Percentiles rank a stretch among this genome's conserved stretches.
Evolutionary conservation across 2,797 vertebrate species (phyloP).

Genomic region (Hirundo rustica): DNA sequence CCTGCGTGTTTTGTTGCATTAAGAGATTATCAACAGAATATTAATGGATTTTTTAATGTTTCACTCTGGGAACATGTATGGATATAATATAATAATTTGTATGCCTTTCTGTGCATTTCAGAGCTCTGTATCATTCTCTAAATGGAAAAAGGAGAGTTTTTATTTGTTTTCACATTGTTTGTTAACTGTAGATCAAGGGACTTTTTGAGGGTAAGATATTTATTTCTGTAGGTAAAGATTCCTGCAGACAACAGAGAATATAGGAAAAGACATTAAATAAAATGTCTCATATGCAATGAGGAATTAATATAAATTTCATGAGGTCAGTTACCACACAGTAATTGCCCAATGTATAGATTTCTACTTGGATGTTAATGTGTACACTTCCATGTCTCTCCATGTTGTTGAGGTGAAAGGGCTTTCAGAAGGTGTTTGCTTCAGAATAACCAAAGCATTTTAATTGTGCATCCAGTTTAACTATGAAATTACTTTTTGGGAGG

Average conservation of each 20-base stretch:
- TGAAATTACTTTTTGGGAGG: neutral
- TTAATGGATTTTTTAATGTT: neutral
- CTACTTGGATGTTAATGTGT: neutral
- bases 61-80: neutral
- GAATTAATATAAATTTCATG: neutral
- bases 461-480: neutral
- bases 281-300: neutral
- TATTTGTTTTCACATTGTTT: neutral
- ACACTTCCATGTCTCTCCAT: neutral
- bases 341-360: neutral
- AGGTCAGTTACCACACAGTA: neutral
- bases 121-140: neutral
- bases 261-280: neutral
- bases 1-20: neutral
- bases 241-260: neutral
- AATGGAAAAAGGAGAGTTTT: neutral
- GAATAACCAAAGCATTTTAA: neutral
- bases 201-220: neutral
- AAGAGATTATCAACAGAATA: neutral
- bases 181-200: neutral
- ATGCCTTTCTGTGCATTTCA: neutral
- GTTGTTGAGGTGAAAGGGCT: neutral
- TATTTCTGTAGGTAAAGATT: neutral
- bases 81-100: neutral
- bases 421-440: neutral